Evolutionary conservation across 2,888 invertebrate genomes (phyloP), one percentile per base, ranked within the genome.

Genomic region (Stomorhina lunata): DNA sequence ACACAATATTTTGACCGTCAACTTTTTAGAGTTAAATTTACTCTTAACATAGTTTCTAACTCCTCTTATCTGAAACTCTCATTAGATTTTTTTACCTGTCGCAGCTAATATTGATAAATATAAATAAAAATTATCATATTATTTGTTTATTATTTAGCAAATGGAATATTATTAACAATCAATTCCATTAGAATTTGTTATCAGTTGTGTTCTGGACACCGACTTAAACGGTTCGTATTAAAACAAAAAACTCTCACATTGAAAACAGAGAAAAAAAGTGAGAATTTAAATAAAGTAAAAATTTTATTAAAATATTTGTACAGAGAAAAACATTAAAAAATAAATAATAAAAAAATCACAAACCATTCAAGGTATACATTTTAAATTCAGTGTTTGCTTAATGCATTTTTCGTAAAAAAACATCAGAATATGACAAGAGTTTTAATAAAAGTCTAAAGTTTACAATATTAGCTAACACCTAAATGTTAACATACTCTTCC

Each of bases 131-230:
- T n/a, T n/a, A n/a, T 43, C 2, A 15, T 17, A 43, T 43, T 9
- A 17, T 0, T 43, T 15, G 43, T 43, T 43, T 43, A 43, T 43
- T 6, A 43, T 43, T 17, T 43, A 43, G 15, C 7, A 43, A 17
- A 17, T 43, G 17, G 2, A 20, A 10, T 45, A 34, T 57, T 27
- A 9, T 22, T 48, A n/a, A 20, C 22, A 20, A 65, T 37, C 29
- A n/a, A 37, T 10, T 32, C 17, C 17, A 22, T 57, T 53, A 25
- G 1, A 75, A 48, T 27, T 76, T 59, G 15, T 72, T 73, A 75
- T 83, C 84, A 83, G 80, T 84, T 78, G 69, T 59, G 27, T 80
- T 81, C 63, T 69, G 29, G 37, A 81, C 71, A 63, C 40, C 40
- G 71, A 71, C 57, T 80, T 17, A 43, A 27, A 10, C 68, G 59